Conservation (phyloP, 2,797 vertebrate genomes). For the Vespertilio murinus region DNA sequence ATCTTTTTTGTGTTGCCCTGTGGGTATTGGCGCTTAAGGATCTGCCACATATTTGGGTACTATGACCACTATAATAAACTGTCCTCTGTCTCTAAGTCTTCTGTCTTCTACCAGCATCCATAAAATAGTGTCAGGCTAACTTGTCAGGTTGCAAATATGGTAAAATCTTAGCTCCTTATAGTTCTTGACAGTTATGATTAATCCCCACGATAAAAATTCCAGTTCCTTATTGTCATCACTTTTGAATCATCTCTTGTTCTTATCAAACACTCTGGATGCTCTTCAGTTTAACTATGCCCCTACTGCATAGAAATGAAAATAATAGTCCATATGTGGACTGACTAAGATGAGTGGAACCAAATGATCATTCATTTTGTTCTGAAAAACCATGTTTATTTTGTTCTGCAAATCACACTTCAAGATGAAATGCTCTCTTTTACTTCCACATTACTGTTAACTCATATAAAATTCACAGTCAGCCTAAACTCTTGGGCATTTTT, state of each 20-base stretch:
- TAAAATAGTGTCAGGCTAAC: background rate
- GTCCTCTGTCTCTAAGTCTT: background rate
- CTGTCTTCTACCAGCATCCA: background rate
- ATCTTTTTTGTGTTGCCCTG: background rate
- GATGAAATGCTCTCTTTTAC: background rate
- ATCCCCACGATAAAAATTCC: background rate
- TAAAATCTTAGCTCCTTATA: background rate
- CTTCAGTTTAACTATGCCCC: background rate
- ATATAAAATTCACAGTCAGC: background rate
- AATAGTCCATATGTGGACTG: background rate
- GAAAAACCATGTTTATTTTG: slow-evolving; percentile 38
- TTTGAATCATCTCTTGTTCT: slow-evolving; percentile 29
- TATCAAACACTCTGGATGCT: slow-evolving; percentile 21
- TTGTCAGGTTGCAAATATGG: background rate
- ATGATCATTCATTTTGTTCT: slow-evolving; percentile 13
- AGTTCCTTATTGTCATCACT: background rate
- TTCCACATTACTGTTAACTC: background rate
- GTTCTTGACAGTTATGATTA: background rate
- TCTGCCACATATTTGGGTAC: background rate
- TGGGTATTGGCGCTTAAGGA: background rate
- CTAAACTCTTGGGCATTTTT: background rate
- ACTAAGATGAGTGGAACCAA: slow-evolving; percentile 22
- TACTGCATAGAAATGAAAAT: slow-evolving; percentile 23
- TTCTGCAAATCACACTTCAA: slow-evolving; percentile 13
- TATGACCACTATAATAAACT: background rate